These are phyloP conservation scores for Kuschelorhynchus macadamiae DNA, from an alignment of 2,888 invertebrate genomes.

Conservation along the genomic window DNA sequence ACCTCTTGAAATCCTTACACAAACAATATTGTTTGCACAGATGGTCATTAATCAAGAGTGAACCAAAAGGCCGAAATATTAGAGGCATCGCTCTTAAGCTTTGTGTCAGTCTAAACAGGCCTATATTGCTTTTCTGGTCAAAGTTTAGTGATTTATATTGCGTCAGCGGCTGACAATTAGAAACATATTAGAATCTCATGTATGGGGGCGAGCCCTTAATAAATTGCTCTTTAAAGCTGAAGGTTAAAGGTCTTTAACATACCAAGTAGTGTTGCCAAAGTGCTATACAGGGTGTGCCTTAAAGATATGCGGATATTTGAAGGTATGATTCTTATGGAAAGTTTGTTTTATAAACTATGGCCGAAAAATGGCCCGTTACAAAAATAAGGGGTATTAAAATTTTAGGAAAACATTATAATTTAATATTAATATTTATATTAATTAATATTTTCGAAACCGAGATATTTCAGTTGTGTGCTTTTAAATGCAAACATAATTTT, in stretches of 20 bases:
- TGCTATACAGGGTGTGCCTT: too few relatives aligned
- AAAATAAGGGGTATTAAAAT: too few relatives aligned
- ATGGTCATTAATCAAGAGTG: slow-evolving; percentile 48
- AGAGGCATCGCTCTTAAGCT: slow-evolving; percentile 50
- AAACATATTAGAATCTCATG: slow-evolving; percentile 46
- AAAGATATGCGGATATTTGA: too few relatives aligned
- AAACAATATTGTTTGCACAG: slow-evolving; percentile 49
- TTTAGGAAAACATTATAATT: too few relatives aligned
- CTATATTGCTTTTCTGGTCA: slow-evolving; percentile 52
- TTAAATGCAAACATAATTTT: too few relatives aligned
- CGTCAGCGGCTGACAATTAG: slow-evolving; percentile 45
- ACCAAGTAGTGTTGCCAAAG: neutral
- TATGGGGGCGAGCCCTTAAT: slow-evolving; percentile 31
- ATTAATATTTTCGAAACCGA: too few relatives aligned
- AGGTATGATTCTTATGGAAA: too few relatives aligned
- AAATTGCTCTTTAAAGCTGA: slow-evolving; percentile 27
- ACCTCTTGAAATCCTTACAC: slow-evolving; percentile 38
- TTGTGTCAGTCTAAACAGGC: slow-evolving; percentile 49
- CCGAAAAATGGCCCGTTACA: too few relatives aligned
- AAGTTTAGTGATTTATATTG: slow-evolving; percentile 49
- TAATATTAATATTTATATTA: too few relatives aligned
- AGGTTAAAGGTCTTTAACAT: slow-evolving; percentile 39
- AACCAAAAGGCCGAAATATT: slow-evolving; percentile 47
- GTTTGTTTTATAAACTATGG: too few relatives aligned
- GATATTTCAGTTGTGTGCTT: too few relatives aligned